phyloP scores from a whole-genome alignment of 2,113 vertebrate species.

The Zingel zingel region DNA sequence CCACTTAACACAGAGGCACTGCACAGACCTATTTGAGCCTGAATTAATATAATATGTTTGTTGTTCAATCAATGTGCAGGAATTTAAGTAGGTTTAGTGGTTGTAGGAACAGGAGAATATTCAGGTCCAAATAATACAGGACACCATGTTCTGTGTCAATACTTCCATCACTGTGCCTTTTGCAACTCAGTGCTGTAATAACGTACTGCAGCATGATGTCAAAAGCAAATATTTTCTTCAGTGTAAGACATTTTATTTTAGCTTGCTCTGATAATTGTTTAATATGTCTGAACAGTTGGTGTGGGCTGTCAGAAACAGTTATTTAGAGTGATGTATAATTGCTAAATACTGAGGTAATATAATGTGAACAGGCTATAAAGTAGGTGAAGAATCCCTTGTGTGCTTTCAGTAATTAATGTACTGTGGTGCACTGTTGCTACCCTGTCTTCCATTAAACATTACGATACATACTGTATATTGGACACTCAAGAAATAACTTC shows the following conservation, averaged over 20 bases:
- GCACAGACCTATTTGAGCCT: neutral
- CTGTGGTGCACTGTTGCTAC: neutral
- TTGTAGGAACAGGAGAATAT: neutral
- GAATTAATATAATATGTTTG: neutral
- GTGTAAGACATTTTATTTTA: neutral
- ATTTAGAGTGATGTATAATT: neutral
- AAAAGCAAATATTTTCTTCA: neutral
- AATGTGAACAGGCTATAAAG: neutral
- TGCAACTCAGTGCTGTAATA: neutral
- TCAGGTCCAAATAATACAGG: neutral
- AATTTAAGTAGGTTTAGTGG: neutral
- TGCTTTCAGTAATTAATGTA: neutral
- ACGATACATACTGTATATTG: neutral
- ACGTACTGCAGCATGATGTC: neutral
- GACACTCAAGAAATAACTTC: neutral
- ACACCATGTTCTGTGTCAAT: neutral
- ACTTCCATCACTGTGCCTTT: conserved; percentile 1
- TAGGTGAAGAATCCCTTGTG: neutral
- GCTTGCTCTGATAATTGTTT: neutral
- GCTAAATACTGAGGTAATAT: conserved; percentile 1
- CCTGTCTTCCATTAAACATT: neutral
- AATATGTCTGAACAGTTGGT: neutral
- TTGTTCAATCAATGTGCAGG: neutral
- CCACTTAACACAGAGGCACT: neutral
- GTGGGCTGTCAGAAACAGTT: neutral